Base-by-base conservation (phyloP, 1,140 invertebrate genomes). In the Diachasma alloeum region DNA sequence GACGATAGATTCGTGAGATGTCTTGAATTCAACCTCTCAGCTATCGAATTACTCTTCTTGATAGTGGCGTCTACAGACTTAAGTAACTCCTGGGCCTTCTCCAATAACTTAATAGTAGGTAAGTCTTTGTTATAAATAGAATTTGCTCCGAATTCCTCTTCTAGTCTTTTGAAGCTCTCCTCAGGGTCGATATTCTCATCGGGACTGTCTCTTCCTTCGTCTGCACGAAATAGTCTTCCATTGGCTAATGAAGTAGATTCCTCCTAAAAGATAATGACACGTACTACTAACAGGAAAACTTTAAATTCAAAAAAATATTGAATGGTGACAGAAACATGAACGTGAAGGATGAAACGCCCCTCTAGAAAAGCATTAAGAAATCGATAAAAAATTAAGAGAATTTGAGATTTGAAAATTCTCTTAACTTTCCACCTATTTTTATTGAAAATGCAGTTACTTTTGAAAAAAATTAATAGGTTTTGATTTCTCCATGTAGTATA, bases 31-130 rank as follows among this genome's bases (percentile, higher is more conserved):
- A 89, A 83, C 69, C 83, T 82, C 81, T 79, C 85, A 4, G 84
- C 82, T n/a, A 88, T 86, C 0, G 85, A 88, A 78, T 90, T 87
- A 77, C 88, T 89, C 68, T 84, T 85, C 56, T 83, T 85, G 37
- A 90, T 80, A 5, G 89, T 88, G 9, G 83, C 88, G 68, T 86
- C 86, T 11, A 90, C 85, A 0, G 88, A 89, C 68, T 84, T 83
- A n/a, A 90, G 76, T 44, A 90, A 78, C 74, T 84, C 84, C 80
- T 90, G 86, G 2, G 89, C 87, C 56, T 90, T 90, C 71, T 85
- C 83, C 74, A 91, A 67, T 77, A 88, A 81, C 72, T 89, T 81
- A 10, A 78, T 85, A n/a, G 85, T 90, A 70, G 76, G 68, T 5
- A 79, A 68, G 17, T 79, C 46, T 53, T 69, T 68, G 48, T 78